phyloP scores from a whole-genome alignment of 2,888 invertebrate species.

The Mechanitis messenoides region DNA sequence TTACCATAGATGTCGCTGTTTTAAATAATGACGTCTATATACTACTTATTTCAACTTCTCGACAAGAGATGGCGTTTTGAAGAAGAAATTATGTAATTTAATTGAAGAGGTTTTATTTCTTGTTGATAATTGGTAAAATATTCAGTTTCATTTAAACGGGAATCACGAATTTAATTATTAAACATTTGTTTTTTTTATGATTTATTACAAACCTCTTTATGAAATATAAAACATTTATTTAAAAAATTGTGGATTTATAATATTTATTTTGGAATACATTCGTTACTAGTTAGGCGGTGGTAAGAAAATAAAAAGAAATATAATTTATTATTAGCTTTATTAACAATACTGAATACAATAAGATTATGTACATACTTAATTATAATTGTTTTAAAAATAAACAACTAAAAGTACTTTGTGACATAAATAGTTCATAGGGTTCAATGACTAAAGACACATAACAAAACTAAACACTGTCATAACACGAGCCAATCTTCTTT shows the following conservation, averaged over 20 bases:
- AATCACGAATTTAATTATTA: no score
- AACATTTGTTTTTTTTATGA: no score
- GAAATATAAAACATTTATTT: no score
- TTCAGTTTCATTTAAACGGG: no score
- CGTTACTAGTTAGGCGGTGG: no score
- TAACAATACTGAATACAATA: conserved; percentile 25
- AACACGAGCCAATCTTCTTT: conserved; percentile 87
- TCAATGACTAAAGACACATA: conserved; percentile 33
- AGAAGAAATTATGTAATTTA: no score
- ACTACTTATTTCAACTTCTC: conserved; percentile 13
- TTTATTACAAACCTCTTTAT: no score
- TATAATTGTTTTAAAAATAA: conserved; percentile 39
- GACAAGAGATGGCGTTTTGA: conserved; percentile 19
- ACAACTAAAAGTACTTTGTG: conserved; percentile 43
- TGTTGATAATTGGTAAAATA: not conserved
- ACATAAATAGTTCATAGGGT: conserved; percentile 39
- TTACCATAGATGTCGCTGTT: conserved; percentile 19
- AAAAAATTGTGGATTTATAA: no score
- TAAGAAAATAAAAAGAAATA: conserved; percentile 11
- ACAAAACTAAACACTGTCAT: conserved; percentile 54
- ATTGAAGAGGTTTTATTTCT: conserved; percentile 11
- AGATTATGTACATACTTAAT: conserved; percentile 40
- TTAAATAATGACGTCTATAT: not conserved
- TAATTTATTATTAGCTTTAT: conserved; percentile 18
- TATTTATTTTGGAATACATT: no score